A percentile compares a stretch with the other conserved stretches of the same genome.
These are phyloP conservation scores for Bolinopsis microptera DNA, from an alignment of 37 sponge, comb jelly and placozoan genomes.

Conservation along the genomic window DNA sequence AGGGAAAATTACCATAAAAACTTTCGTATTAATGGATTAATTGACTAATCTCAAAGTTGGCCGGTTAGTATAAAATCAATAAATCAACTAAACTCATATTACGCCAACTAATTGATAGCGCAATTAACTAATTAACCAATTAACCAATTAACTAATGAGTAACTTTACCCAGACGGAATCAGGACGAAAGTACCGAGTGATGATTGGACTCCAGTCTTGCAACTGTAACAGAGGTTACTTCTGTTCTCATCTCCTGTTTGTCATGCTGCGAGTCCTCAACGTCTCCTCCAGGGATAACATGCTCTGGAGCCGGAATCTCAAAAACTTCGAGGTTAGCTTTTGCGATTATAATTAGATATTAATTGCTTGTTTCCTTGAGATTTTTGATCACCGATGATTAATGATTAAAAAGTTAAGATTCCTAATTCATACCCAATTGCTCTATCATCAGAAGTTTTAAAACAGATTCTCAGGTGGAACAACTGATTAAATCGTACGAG, in stretches of 20 bases:
- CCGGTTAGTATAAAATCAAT: too few relatives aligned
- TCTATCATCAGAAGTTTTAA: neutral
- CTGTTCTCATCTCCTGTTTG: constrained; percentile 81
- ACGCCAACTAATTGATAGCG: too few relatives aligned
- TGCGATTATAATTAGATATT: neutral
- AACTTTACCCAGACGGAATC: constrained; percentile 58
- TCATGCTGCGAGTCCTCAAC: constrained; percentile 80
- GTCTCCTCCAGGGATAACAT: constrained; percentile 68
- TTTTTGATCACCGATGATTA: too few relatives aligned
- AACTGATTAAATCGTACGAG: constrained; percentile 62
- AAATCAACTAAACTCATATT: too few relatives aligned
- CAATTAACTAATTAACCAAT: too few relatives aligned
- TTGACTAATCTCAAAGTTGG: too few relatives aligned
- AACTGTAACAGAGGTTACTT: constrained; percentile 73
- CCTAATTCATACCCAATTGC: too few relatives aligned
- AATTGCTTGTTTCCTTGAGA: neutral
- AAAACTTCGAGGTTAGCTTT: constrained; percentile 86
- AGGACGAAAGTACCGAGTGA: constrained; percentile 52
- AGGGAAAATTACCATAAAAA: too few relatives aligned
- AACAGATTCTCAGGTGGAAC: constrained; percentile 19
- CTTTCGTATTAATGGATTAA: too few relatives aligned
- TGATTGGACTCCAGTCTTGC: constrained; percentile 68
- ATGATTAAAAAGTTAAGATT: too few relatives aligned
- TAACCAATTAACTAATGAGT: too few relatives aligned
- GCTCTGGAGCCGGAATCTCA: constrained; percentile 73